Evolutionary conservation across 2,113 vertebrate species (phyloP).

Genomic region (Sprattus sprattus): DNA sequence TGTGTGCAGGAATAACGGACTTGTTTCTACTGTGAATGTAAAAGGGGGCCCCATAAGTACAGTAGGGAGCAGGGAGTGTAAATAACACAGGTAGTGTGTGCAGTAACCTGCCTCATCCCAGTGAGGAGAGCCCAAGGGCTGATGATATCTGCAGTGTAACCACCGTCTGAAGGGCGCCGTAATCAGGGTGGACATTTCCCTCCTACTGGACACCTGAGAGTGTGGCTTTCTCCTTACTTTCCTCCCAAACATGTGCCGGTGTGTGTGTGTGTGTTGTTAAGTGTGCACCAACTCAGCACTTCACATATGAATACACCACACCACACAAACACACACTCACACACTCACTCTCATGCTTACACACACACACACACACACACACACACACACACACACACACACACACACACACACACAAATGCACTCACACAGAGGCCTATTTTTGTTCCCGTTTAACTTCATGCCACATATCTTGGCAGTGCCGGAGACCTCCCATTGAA

Average conservation of each 20-base stretch:
- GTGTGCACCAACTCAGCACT: slow-evolving; percentile 5
- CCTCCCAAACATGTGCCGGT: slow-evolving; percentile 4
- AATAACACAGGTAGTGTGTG: slow-evolving; percentile 45
- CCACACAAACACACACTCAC: slow-evolving; percentile 7
- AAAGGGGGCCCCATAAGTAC: slow-evolving; percentile 40
- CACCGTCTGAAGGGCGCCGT: slow-evolving; percentile 36
- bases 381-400: slow-evolving; percentile 31
- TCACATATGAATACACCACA: slow-evolving; percentile 13
- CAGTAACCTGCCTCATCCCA: background rate
- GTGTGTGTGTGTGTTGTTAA: slow-evolving; percentile 27
- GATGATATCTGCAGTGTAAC: background rate
- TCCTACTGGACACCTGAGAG: slow-evolving; percentile 35
- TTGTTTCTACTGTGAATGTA: slow-evolving; percentile 39
- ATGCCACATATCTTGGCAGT: slow-evolving; percentile 71
- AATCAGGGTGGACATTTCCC: slow-evolving; percentile 53
- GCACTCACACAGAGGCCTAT: slow-evolving; percentile 45
- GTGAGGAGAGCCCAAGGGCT: slow-evolving; percentile 13
- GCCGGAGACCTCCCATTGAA: slow-evolving; percentile 55
- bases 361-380: slow-evolving; percentile 1
- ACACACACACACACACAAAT: slow-evolving; percentile 26
- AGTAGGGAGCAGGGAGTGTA: slow-evolving; percentile 9
- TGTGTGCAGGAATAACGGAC: background rate
- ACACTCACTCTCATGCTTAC: background rate
- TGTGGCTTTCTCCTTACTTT: background rate
- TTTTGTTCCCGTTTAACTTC: slow-evolving; percentile 74